Evolutionary conservation across 2,113 vertebrate species (phyloP).

Genomic region (Elgaria multicarinata): DNA sequence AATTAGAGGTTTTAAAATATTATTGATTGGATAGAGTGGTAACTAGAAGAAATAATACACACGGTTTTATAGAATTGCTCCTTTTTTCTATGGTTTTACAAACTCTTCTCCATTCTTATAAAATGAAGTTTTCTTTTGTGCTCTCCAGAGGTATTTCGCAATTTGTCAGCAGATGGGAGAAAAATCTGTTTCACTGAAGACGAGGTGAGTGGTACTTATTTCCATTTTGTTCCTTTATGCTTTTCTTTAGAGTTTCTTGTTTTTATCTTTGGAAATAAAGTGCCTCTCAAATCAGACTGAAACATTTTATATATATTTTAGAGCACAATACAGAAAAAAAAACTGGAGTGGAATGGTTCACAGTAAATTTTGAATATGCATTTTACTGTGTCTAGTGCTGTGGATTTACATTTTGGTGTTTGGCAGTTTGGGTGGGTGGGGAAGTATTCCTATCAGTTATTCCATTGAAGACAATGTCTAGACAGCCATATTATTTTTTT

Average conservation of each 20-base stretch:
- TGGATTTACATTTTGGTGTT: not conserved
- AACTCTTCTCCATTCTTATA: not conserved
- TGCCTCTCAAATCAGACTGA: not conserved
- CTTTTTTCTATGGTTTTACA: not conserved
- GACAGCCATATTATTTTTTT: too few relatives aligned
- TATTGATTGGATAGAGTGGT: not conserved
- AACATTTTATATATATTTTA: not conserved
- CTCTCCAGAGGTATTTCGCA: conserved; percentile 73
- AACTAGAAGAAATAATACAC: not conserved
- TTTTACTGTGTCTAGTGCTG: not conserved
- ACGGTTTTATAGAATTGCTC: not conserved
- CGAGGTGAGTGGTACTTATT: conserved; percentile 68
- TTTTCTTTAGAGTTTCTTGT: not conserved
- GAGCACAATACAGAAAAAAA: not conserved
- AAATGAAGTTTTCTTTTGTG: conserved; percentile 11
- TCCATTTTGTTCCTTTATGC: not conserved
- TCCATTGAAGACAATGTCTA: too few relatives aligned
- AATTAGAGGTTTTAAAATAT: not conserved
- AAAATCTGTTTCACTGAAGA: conserved; percentile 60
- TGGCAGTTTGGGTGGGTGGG: not conserved
- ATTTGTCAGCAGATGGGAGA: conserved; percentile 61
- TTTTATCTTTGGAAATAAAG: not conserved
- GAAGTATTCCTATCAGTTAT: not conserved
- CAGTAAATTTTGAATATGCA: not conserved
- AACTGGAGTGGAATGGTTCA: not conserved